These are phyloP conservation scores for Tolmerus cingulatus DNA, from an alignment of 2,888 invertebrate genomes.

Conservation along the genomic window DNA sequence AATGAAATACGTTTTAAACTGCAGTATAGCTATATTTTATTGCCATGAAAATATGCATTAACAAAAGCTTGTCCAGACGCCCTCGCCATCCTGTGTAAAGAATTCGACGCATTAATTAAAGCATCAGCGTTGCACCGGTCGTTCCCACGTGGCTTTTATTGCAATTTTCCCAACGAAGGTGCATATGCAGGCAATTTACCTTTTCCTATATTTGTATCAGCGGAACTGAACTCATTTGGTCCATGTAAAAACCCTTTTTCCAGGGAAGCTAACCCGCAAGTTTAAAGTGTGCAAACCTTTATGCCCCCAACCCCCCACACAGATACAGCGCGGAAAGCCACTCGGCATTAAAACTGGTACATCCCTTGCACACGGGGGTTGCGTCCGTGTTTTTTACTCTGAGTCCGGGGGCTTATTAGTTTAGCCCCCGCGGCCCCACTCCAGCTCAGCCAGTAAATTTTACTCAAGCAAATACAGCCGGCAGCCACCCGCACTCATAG, in stretches of 20 bases:
- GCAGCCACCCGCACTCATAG: background rate
- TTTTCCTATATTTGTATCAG: background rate
- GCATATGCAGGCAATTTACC: background rate
- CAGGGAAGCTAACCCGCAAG: background rate
- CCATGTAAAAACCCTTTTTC: background rate
- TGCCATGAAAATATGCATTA: background rate
- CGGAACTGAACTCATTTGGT: background rate
- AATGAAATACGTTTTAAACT: no score
- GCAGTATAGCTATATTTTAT: background rate
- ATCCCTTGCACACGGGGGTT: background rate
- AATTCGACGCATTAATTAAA: background rate
- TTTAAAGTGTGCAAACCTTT: background rate
- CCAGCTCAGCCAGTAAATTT: background rate
- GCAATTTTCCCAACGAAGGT: background rate
- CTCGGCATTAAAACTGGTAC: background rate
- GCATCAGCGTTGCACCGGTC: background rate
- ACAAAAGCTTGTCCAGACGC: background rate
- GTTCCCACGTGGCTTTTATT: background rate
- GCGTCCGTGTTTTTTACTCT: background rate
- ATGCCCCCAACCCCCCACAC: background rate
- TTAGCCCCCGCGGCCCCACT: background rate
- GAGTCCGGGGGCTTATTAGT: background rate
- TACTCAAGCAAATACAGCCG: slow-evolving; percentile 4
- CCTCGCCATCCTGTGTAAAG: background rate
- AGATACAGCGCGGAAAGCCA: background rate